Base-by-base conservation (phyloP, 2,113 vertebrate species). In the Cavia aperea region DNA sequence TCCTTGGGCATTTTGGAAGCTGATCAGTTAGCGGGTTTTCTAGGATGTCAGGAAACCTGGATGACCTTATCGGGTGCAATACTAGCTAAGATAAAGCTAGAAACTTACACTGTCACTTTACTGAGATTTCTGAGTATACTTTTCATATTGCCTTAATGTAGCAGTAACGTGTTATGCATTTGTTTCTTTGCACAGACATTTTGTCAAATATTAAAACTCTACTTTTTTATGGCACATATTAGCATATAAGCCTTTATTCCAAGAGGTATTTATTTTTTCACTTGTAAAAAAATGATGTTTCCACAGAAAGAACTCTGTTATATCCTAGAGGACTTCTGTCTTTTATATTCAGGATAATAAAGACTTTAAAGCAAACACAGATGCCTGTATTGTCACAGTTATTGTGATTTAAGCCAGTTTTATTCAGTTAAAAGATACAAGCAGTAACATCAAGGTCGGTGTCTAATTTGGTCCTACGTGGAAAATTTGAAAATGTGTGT, bases 101-200 rank as follows among this genome's bases (percentile, higher is more conserved):
- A 97, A 98, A 96, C 97, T 91, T 94, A 98, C 98, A 98, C 97
- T 98, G 99, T 98, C 99, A 99, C 99, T 99, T 99, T 99, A 99
- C 98, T 97, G 97, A 98, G 97, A 98, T 97, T 97, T 98, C 98
- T 97, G 98, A 98, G 95, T 97, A 97, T 98, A 97, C 97, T 98
- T 97, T 98, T 98, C 98, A 98, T 98, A 98, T 98, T 98, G 98
- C 99, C 98, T 99, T 98, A 99, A 99, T 98, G 99, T 99, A 99
- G 99, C 99, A 98, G 98, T 98, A 96, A 98, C 97, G 97, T 98
- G 98, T 98, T 97, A 98, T 98, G 98, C 98, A 98, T 99, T 98
- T 98, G 97, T 98, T 98, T 98, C 98, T 98, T 98, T 99, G 98
- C 98, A 98, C 98, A 98, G 98, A 98, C 97, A 97, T 98, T 98